These are phyloP conservation scores for Nomada fabriciana DNA, from an alignment of 2,888 invertebrate species.

Conservation along the genomic window DNA sequence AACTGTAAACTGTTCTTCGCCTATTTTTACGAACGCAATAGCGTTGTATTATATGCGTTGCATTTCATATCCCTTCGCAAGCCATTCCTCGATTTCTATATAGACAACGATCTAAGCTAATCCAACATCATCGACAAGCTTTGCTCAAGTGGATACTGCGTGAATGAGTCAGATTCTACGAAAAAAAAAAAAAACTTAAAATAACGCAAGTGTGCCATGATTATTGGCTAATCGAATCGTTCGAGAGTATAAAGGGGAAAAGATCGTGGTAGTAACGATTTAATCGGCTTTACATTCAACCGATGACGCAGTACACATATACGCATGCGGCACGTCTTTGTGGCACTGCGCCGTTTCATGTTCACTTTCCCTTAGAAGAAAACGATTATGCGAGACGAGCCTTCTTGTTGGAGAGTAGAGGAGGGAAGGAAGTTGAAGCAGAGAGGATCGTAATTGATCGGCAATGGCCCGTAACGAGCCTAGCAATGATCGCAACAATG, in stretches of 20 bases:
- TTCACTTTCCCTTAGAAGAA: constrained; percentile 70
- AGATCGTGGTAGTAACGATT: constrained; percentile 36
- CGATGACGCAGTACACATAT: constrained; percentile 23
- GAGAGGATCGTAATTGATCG: constrained; percentile 56
- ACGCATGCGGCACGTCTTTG: constrained; percentile 9
- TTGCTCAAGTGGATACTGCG: not conserved
- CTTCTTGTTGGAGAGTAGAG: constrained; percentile 11
- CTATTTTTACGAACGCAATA: not conserved
- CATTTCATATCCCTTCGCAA: not conserved
- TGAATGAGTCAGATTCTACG: not conserved
- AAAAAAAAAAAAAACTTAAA: not conserved
- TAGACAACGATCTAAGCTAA: not conserved
- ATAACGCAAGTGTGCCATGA: not conserved
- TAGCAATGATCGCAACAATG: constrained; percentile 49
- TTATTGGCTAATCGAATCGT: not conserved
- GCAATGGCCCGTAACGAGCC: constrained; percentile 72
- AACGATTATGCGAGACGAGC: constrained; percentile 56
- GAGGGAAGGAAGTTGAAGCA: constrained; percentile 23
- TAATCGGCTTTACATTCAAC: constrained; percentile 53
- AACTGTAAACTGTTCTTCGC: not conserved
- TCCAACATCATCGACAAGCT: not conserved
- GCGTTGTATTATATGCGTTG: not conserved
- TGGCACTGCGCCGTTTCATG: constrained; percentile 47
- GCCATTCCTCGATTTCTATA: not conserved
- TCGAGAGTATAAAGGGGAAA: not conserved